phyloP scores from a whole-genome alignment of 2,113 vertebrate species.

The Podarcis raffonei region DNA sequence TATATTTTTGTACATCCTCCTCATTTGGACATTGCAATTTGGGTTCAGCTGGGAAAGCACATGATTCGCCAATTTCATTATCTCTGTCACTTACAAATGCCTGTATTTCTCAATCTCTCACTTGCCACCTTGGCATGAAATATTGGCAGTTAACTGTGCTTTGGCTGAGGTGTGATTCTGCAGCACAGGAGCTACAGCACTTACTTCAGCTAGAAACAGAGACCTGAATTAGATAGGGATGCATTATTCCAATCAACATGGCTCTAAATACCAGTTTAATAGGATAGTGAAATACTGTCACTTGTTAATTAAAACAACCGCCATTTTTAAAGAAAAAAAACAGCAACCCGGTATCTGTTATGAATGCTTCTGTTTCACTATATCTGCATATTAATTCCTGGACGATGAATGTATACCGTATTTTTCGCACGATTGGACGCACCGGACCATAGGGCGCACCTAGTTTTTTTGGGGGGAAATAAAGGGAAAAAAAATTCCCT shows the following conservation, averaged over 20 bases:
- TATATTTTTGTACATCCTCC: conserved; percentile 72
- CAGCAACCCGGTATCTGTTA: neutral
- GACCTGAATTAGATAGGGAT: neutral
- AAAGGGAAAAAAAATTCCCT: too few relatives aligned
- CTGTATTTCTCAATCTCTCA: conserved; percentile 36
- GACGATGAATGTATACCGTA: neutral
- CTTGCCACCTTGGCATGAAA: neutral
- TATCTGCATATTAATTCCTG: neutral
- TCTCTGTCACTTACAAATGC: conserved; percentile 47
- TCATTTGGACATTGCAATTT: conserved; percentile 42
- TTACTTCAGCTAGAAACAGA: neutral
- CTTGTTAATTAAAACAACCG: neutral
- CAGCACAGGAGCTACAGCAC: neutral
- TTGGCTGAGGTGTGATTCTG: conserved; percentile 24
- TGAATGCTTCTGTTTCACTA: conserved; percentile 24
- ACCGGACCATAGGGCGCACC: too few relatives aligned
- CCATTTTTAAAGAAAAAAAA: neutral
- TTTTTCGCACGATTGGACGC: too few relatives aligned
- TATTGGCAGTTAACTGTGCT: neutral
- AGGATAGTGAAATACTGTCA: neutral
- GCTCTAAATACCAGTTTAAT: conserved; percentile 15
- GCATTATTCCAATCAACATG: conserved; percentile 9
- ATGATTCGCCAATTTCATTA: conserved; percentile 61
- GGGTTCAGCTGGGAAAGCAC: conserved; percentile 42
- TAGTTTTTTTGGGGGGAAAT: too few relatives aligned